A percentile compares a stretch with the other conserved stretches of the same genome.
phyloP scores from a whole-genome alignment of 2,888 invertebrate species.

The Leptura quadrifasciata region DNA sequence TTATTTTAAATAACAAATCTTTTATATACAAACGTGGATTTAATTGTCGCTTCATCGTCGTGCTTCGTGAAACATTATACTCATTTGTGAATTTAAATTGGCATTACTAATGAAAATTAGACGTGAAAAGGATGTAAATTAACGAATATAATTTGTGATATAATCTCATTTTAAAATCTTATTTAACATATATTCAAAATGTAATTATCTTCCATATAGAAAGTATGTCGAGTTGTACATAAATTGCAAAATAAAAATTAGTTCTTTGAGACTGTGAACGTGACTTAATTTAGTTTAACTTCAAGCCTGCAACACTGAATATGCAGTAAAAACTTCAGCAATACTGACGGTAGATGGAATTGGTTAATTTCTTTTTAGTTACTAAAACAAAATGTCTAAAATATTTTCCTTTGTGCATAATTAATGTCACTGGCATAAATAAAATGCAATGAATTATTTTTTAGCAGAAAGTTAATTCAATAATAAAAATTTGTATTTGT shows the following conservation, averaged over 20 bases:
- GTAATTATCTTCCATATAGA: conserved; percentile 13
- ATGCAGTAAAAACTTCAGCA: neutral
- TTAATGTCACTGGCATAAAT: no score
- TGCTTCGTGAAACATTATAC: neutral
- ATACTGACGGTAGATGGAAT: neutral
- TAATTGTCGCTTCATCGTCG: neutral
- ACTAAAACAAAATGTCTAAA: neutral
- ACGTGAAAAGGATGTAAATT: conserved; percentile 28
- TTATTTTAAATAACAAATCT: neutral
- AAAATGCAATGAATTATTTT: neutral
- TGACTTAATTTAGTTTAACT: conserved; percentile 12
- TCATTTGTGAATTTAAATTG: conserved; percentile 30
- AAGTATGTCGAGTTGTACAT: neutral
- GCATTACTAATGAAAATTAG: conserved; percentile 27
- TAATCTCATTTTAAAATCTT: conserved; percentile 18
- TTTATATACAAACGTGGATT: neutral
- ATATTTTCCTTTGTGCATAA: neutral
- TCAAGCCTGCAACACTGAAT: neutral
- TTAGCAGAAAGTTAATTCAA: neutral
- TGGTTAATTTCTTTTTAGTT: neutral
- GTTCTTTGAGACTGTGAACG: neutral
- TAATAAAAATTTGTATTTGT: no score
- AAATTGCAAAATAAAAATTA: conserved; percentile 14
- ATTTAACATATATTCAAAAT: conserved; percentile 7
- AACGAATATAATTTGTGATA: conserved; percentile 23